Evolutionary conservation across 1,140 invertebrate genomes (phyloP).

Genomic region (Drosophila nebulosa): DNA sequence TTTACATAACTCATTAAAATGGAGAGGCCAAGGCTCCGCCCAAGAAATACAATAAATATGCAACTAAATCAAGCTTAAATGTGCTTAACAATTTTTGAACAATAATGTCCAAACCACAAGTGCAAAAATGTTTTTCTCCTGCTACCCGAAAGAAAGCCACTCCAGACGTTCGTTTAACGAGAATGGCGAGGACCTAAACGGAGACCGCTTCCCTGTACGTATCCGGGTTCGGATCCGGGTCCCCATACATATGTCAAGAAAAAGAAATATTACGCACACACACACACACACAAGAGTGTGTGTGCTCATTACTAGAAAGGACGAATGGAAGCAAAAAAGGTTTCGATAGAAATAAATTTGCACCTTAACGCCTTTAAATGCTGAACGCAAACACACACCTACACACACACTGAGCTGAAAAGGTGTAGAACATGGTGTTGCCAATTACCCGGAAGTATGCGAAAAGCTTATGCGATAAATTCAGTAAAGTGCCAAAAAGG

Average conservation of each 20-base stretch:
- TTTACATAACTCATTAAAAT: conserved; percentile 75
- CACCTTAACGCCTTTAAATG: conserved; percentile 79
- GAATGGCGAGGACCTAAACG: conserved; percentile 4
- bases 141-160: conserved; percentile 14
- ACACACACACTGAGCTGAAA: conserved; percentile 15
- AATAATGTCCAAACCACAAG: conserved; percentile 73
- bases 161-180: conserved; percentile 64
- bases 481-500: conserved; percentile 75
- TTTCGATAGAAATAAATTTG: conserved; percentile 72
- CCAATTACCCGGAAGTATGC: conserved; percentile 78
- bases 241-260: conserved; percentile 61
- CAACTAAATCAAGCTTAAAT: conserved; percentile 78
- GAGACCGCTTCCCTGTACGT: neutral
- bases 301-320: conserved; percentile 54
- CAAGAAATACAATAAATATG: conserved; percentile 71
- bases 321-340: conserved; percentile 55
- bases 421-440: conserved; percentile 62
- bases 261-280: conserved; percentile 72
- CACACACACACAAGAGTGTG: conserved; percentile 24
- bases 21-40: conserved; percentile 15
- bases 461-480: conserved; percentile 79
- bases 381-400: conserved; percentile 43
- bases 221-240: neutral
- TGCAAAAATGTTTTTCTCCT: conserved; percentile 47
- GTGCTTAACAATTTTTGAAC: conserved; percentile 77